A percentile compares a stretch with the other conserved stretches of the same genome.
These are phyloP conservation scores for Mola mola DNA, from an alignment of 2,113 vertebrate species.

Conservation along the genomic window DNA sequence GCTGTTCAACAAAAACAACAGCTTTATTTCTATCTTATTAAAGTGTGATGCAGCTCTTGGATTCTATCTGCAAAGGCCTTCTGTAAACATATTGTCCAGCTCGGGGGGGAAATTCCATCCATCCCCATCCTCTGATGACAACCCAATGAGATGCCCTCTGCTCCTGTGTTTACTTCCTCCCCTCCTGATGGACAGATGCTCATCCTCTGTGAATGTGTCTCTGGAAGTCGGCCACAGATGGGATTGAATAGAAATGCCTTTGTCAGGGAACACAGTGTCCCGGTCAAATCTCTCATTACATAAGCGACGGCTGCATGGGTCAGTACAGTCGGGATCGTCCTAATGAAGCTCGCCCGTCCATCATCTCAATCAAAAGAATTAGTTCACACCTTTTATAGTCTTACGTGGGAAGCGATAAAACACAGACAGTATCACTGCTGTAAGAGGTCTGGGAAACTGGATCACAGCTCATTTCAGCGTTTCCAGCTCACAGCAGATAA, in stretches of 20 bases:
- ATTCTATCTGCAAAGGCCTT: background rate
- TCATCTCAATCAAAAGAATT: slow-evolving; percentile 22
- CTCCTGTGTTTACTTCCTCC: slow-evolving; percentile 42
- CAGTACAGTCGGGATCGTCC: slow-evolving; percentile 46
- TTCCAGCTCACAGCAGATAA: slow-evolving; percentile 8
- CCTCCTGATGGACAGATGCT: slow-evolving; percentile 11
- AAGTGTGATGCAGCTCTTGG: background rate
- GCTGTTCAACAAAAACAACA: too few relatives aligned
- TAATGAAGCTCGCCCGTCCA: slow-evolving; percentile 16
- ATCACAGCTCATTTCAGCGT: slow-evolving; percentile 2
- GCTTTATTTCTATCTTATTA: too few relatives aligned
- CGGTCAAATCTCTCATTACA: slow-evolving; percentile 56
- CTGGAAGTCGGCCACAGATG: slow-evolving; percentile 27
- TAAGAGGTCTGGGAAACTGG: background rate
- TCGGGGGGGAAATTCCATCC: background rate
- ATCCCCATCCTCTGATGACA: background rate
- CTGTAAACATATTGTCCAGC: too few relatives aligned
- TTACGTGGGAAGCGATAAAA: background rate
- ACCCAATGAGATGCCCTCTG: background rate
- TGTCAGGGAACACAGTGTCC: slow-evolving; percentile 69
- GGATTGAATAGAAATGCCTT: slow-evolving; percentile 65
- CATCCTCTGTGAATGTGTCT: slow-evolving; percentile 28
- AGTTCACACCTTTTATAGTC: slow-evolving; percentile 1
- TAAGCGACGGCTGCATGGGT: slow-evolving; percentile 48
- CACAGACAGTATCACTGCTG: background rate